Evolutionary conservation across 1,140 invertebrate species (phyloP).

Genomic region (Nephotettix cincticeps): DNA sequence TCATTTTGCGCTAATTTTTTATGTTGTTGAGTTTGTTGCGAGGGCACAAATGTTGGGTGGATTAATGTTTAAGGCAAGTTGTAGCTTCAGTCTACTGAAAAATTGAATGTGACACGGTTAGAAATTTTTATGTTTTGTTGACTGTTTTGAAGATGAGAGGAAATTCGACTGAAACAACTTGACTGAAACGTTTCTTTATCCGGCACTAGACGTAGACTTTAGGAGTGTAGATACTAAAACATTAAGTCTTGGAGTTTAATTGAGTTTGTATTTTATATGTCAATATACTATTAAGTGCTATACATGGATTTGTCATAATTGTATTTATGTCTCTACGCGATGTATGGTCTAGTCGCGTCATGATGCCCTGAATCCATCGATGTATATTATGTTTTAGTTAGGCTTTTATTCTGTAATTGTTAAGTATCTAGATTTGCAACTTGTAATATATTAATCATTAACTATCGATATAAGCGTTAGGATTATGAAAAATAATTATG

Average conservation of each 20-base stretch:
- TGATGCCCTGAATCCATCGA: slow-evolving; percentile 10
- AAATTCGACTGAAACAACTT: slow-evolving; percentile 7
- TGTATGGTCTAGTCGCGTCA: background rate
- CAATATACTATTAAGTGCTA: slow-evolving; percentile 4
- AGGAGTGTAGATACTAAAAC: slow-evolving; percentile 12
- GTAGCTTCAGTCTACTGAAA: background rate
- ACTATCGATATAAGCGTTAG: slow-evolving; percentile 30
- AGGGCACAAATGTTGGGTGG: slow-evolving; percentile 21
- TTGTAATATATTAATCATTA: slow-evolving; percentile 26
- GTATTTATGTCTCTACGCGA: slow-evolving; percentile 14
- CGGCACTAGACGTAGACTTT: background rate
- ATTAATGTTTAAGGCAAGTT: slow-evolving; percentile 17
- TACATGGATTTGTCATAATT: slow-evolving; percentile 10
- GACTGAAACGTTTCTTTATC: slow-evolving; percentile 1
- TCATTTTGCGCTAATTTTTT: slow-evolving; percentile 2
- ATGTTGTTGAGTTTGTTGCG: background rate
- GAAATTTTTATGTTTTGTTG: too few relatives aligned
- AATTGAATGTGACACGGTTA: too few relatives aligned
- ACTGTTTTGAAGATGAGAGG: background rate
- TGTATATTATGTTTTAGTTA: slow-evolving; percentile 2
- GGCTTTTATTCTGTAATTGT: background rate
- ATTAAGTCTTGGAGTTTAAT: slow-evolving; percentile 13
- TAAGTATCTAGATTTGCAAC: slow-evolving; percentile 6
- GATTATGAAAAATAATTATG: slow-evolving; percentile 25
- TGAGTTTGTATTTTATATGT: slow-evolving; percentile 19